Evolutionary conservation across 2,113 vertebrate species (phyloP).

Genomic region (Heliornis fulica): DNA sequence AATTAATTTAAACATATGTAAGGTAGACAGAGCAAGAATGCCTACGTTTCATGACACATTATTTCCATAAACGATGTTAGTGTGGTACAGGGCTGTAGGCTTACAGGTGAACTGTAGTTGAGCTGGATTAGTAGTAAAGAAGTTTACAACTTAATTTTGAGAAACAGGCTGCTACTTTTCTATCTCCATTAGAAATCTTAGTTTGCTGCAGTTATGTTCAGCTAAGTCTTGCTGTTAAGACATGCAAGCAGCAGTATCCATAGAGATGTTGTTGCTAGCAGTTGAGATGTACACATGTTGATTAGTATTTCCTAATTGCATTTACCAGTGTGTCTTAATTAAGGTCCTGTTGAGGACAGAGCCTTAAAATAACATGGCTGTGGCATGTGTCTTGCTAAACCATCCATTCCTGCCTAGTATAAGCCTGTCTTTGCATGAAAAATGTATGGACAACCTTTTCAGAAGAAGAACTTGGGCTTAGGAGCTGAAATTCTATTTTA

Average conservation of each 20-base stretch:
- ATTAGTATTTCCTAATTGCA: slow-evolving; percentile 37
- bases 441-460: neutral
- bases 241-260: slow-evolving; percentile 28
- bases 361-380: neutral
- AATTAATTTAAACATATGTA: too few species aligned
- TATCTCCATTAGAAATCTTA: too few species aligned
- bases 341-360: slow-evolving; percentile 12
- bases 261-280: slow-evolving; percentile 18
- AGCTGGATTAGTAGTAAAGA: too few species aligned
- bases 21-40: too few species aligned
- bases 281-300: slow-evolving; percentile 15
- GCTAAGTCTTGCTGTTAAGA: neutral
- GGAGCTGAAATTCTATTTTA: neutral
- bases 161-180: too few species aligned
- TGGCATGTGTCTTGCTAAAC: neutral
- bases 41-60: neutral
- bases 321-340: slow-evolving; percentile 21
- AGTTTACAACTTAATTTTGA: too few species aligned
- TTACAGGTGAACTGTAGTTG: neutral
- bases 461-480: neutral
- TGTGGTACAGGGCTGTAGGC: neutral
- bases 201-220: too few species aligned
- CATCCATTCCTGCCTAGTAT: neutral
- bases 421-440: neutral
- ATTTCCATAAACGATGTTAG: neutral